phyloP scores from a whole-genome alignment of 2,797 vertebrate genomes.

The Sebastes melanostomus region DNA sequence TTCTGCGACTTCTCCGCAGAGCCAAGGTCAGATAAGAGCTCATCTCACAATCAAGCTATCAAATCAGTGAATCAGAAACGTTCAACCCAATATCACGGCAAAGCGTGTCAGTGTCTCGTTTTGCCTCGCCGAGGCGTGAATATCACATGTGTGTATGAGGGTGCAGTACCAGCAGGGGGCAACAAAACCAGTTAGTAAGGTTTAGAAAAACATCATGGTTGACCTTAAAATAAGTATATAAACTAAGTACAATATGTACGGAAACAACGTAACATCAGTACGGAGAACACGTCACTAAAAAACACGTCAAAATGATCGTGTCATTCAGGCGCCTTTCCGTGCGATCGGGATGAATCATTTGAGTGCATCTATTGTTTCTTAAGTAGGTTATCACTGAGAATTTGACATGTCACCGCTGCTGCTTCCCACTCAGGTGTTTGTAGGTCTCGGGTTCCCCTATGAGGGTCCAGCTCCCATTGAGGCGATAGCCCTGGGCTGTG shows the following conservation, averaged over 20 bases:
- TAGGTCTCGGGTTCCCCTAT: slow-evolving; percentile 81
- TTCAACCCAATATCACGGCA: not conserved
- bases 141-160: too few relatives aligned
- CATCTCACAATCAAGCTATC: not conserved
- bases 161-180: too few relatives aligned
- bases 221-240: too few relatives aligned
- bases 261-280: too few relatives aligned
- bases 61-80: not conserved
- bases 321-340: too few relatives aligned
- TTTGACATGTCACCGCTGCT: not conserved
- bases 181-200: too few relatives aligned
- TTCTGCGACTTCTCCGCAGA: slow-evolving; percentile 72
- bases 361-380: not conserved
- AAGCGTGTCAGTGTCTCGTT: fast-evolving
- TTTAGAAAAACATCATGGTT: too few relatives aligned
- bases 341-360: not conserved
- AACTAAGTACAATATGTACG: too few relatives aligned
- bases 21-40: slow-evolving; percentile 68
- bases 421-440: slow-evolving; percentile 73
- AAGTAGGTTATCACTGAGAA: too few relatives aligned
- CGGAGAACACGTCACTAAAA: too few relatives aligned
- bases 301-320: too few relatives aligned
- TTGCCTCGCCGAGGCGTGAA: too few relatives aligned
- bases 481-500: slow-evolving; percentile 76
- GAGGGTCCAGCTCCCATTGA: slow-evolving; percentile 82